A percentile compares a stretch with the other conserved stretches of the same genome.
These are phyloP conservation scores for Phortica magna DNA, from an alignment of 2,888 invertebrate species.

Conservation along the genomic window DNA sequence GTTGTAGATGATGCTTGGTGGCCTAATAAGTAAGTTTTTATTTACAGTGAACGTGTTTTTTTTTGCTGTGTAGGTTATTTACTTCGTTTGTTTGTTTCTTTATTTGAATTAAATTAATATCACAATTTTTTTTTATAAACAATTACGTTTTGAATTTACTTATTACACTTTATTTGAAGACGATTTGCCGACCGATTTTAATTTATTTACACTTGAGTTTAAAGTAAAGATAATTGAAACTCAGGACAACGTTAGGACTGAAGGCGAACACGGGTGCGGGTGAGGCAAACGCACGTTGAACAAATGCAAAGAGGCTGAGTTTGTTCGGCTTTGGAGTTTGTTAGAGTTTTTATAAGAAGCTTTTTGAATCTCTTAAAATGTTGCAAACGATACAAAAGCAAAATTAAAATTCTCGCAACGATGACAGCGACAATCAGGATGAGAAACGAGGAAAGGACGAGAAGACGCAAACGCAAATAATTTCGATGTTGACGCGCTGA, in stretches of 20 bases:
- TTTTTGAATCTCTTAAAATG: slow-evolving; percentile 65
- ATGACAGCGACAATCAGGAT: slow-evolving; percentile 57
- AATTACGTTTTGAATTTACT: slow-evolving; percentile 66
- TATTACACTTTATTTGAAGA: slow-evolving; percentile 19
- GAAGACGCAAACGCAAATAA: slow-evolving; percentile 78
- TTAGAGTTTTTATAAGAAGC: slow-evolving; percentile 33
- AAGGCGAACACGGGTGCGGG: not conserved
- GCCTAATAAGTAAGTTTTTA: slow-evolving; percentile 43
- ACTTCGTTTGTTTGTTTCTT: slow-evolving; percentile 47
- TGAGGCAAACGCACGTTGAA: not conserved
- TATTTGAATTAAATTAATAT: slow-evolving; percentile 57
- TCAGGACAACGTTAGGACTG: not conserved
- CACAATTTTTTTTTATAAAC: slow-evolving; percentile 70
- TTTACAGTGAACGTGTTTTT: slow-evolving; percentile 59
- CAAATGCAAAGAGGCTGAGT: slow-evolving; percentile 4
- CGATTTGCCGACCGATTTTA: not conserved
- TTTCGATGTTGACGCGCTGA: slow-evolving; percentile 77
- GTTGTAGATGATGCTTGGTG: slow-evolving; percentile 32
- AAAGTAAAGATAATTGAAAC: not conserved
- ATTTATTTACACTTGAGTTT: not conserved
- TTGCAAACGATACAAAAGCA: slow-evolving; percentile 73
- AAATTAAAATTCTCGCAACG: slow-evolving; percentile 68
- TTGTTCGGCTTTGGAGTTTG: not conserved
- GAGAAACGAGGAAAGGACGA: slow-evolving; percentile 68
- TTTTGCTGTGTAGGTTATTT: slow-evolving; percentile 43